Base-by-base conservation (phyloP, 2,888 invertebrate genomes). In the Carcina quercana region DNA sequence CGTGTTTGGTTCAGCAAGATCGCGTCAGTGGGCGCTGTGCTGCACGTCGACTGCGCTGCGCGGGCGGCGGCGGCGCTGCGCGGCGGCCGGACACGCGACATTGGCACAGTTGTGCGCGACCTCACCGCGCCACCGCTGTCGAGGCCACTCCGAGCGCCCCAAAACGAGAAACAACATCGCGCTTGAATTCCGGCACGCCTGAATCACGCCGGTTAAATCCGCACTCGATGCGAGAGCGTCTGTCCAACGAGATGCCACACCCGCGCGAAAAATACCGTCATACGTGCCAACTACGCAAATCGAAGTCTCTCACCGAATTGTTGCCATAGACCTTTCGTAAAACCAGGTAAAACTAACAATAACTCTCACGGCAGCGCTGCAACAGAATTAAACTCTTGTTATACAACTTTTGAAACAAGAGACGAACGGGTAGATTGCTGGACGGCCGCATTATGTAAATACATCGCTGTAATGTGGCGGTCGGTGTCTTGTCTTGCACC, bases 61-160 rank as follows among this genome's bases (percentile, higher is more conserved):
- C 50, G 53, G 50, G 52, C 41, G 58, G 45, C 49, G 48, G 46
- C 51, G 46, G 43, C 50, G 43, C n/a, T n/a, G 59, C 55, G 56
- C 50, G 40, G 45, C 47, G 50, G 43, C 14, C 45, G 30, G 53
- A 53, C 33, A 34, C 55, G 63, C 65, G 82, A 83, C 82, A 82
- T 82, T 82, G 83, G 82, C 82, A 82, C 75, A 79, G 66, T 80
- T 82, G 71, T 62, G 67, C 63, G 61, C 74, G 80, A 76, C 80
- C 82, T 72, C 65, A 63, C 51, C 60, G 56, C 54, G 57, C 58
- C 54, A 56, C 58, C 67, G 64, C 66, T 65, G 64, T 59, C 78
- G 80, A 80, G 80, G 80, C 64, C 80, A 64, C 63, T 52, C 59
- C 70, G 68, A 71, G 74, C 68, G 76, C 69, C 74, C 75, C 74